These are phyloP conservation scores for Cerastoderma edule DNA, from an alignment of 2,888 invertebrate genomes.

Conservation along the genomic window DNA sequence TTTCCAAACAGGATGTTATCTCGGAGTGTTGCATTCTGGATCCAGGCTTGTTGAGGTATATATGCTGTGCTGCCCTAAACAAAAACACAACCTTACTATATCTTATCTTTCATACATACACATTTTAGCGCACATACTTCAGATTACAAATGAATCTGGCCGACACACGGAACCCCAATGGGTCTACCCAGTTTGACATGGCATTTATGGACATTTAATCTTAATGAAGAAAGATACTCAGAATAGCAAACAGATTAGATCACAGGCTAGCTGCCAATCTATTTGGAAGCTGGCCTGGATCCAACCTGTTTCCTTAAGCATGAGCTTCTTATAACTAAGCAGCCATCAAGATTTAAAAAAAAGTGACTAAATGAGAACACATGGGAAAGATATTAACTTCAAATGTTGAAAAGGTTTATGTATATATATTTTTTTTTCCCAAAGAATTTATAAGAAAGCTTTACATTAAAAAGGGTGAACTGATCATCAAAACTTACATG, in stretches of 20 bases:
- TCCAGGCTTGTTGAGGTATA: slow-evolving; percentile 86
- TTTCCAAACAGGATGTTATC: slow-evolving; percentile 97
- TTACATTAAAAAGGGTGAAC: neutral
- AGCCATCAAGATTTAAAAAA: neutral
- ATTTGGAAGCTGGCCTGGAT: no score
- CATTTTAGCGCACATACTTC: neutral
- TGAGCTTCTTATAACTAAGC: neutral
- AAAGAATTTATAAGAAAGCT: no score
- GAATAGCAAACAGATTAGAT: neutral
- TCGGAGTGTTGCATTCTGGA: slow-evolving; percentile 96
- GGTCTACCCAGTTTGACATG: neutral
- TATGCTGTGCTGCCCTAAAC: slow-evolving; percentile 44
- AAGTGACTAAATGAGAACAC: neutral
- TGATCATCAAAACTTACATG: slow-evolving; percentile 62
- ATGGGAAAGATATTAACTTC: neutral
- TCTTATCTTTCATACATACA: neutral
- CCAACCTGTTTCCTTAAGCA: neutral
- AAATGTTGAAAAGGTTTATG: neutral
- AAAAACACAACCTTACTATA: neutral
- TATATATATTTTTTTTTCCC: neutral
- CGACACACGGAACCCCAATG: neutral
- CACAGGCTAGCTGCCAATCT: no score
- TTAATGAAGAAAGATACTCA: neutral
- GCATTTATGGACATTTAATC: neutral
- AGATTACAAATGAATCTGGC: neutral